A percentile compares a stretch with the other conserved stretches of the same genome.
Conservation (phyloP, 2,888 invertebrate species). For the Caenorhabditis sulstoni region DNA sequence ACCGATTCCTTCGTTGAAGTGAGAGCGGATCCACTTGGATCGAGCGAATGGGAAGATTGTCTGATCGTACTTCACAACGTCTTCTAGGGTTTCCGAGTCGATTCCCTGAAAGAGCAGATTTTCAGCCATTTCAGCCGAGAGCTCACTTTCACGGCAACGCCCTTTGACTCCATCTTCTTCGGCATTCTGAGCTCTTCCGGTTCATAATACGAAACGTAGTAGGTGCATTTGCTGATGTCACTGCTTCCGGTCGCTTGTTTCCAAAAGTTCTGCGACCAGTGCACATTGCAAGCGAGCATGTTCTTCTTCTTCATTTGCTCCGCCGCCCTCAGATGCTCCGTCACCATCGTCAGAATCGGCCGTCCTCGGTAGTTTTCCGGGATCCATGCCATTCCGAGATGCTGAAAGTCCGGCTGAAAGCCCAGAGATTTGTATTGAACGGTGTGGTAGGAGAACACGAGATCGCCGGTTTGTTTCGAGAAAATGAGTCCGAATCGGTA, state of each 20-base stretch:
- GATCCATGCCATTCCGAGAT: slow-evolving; percentile 43
- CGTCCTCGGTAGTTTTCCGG: slow-evolving; percentile 36
- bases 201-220: slow-evolving; percentile 40
- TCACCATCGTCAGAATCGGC: slow-evolving; percentile 32
- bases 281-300: slow-evolving; percentile 40
- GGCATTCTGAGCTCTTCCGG: slow-evolving; percentile 25
- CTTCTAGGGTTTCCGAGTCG: slow-evolving; percentile 14
- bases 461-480: slow-evolving; percentile 14
- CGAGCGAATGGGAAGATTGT: slow-evolving; percentile 38
- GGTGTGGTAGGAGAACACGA: slow-evolving; percentile 25
- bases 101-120: slow-evolving; percentile 27
- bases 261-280: slow-evolving; percentile 49
- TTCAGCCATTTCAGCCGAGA: not conserved
- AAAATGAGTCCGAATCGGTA: slow-evolving; percentile 32
- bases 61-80: slow-evolving; percentile 30
- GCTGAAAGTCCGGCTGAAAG: slow-evolving; percentile 31
- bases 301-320: slow-evolving; percentile 32
- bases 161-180: not conserved
- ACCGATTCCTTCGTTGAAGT: slow-evolving; percentile 31
- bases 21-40: slow-evolving; percentile 23
- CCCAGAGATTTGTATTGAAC: slow-evolving; percentile 37
- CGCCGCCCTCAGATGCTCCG: slow-evolving; percentile 8
- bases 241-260: slow-evolving; percentile 28
- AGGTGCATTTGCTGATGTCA: slow-evolving; percentile 32
- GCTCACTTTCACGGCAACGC: slow-evolving; percentile 34